Conservation (phyloP, 2,797 vertebrate species). For the Crenuchus spilurus region DNA sequence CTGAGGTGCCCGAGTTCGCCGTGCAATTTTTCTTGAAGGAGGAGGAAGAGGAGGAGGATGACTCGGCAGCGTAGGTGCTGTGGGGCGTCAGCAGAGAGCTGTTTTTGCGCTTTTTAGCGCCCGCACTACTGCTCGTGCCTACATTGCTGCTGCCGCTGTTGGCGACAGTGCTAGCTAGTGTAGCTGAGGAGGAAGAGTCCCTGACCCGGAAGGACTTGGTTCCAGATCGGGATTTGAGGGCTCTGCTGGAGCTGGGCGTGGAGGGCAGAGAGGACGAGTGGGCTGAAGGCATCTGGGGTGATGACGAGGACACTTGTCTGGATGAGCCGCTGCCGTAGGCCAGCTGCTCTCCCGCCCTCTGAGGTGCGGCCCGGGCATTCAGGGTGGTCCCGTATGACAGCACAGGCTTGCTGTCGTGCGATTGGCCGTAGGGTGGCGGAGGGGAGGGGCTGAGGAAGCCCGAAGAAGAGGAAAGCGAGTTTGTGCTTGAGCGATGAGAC, state of each 20-base stretch:
- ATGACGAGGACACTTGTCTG: slow-evolving; percentile 96
- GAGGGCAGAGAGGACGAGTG: slow-evolving; percentile 89
- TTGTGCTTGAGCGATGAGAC: slow-evolving; percentile 89
- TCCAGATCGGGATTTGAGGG: slow-evolving; percentile 92
- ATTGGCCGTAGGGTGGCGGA: slow-evolving; percentile 85
- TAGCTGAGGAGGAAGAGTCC: slow-evolving; percentile 78
- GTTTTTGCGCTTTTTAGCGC: slow-evolving; percentile 95
- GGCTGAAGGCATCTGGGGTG: slow-evolving; percentile 95
- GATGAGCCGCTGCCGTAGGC: slow-evolving; percentile 91
- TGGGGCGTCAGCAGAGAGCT: slow-evolving; percentile 80
- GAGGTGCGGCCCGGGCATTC: slow-evolving; percentile 85
- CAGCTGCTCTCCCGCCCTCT: slow-evolving; percentile 86
- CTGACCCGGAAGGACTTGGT: slow-evolving; percentile 89
- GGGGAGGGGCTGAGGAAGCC: slow-evolving; percentile 85
- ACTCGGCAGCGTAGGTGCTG: slow-evolving; percentile 83
- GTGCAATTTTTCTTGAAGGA: slow-evolving; percentile 92
- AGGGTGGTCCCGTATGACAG: slow-evolving; percentile 95
- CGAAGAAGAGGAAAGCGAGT: slow-evolving; percentile 79
- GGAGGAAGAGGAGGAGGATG: slow-evolving; percentile 80
- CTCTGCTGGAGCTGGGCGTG: slow-evolving; percentile 89
- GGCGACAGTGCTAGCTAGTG: slow-evolving; percentile 73
- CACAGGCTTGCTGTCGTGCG: slow-evolving; percentile 83
- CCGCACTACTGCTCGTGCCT: slow-evolving; percentile 79
- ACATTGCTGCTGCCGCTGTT: slow-evolving; percentile 74
- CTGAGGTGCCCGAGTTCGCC: slow-evolving; percentile 84